Conservation (phyloP, 2,113 vertebrate species). For the Echinops telfairi region DNA sequence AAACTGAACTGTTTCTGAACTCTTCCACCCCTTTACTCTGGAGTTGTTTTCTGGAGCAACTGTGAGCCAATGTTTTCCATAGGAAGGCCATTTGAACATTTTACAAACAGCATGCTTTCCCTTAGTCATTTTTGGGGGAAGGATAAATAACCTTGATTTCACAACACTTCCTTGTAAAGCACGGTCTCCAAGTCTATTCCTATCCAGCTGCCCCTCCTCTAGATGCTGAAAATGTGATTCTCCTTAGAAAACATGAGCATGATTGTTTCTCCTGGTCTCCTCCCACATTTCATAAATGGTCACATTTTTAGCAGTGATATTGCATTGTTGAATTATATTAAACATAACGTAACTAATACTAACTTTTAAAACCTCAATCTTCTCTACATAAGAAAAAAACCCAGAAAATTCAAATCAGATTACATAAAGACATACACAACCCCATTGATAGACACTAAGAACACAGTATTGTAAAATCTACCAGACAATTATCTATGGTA, state of each 20-base stretch:
- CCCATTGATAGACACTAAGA: no score
- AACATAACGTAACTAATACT: neutral
- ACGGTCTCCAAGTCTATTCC: neutral
- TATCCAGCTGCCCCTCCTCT: neutral
- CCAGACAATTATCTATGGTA: no score
- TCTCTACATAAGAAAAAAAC: no score
- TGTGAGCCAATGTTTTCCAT: neutral
- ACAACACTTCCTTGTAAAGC: neutral
- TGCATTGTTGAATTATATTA: neutral
- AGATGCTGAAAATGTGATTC: neutral
- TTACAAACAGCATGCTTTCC: neutral
- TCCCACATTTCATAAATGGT: slow-evolving; percentile 27
- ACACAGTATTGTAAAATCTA: no score
- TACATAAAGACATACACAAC: no score
- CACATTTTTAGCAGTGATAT: neutral
- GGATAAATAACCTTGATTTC: slow-evolving; percentile 25
- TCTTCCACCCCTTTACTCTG: neutral
- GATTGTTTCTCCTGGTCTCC: neutral
- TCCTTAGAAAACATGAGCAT: neutral
- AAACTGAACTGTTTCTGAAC: neutral
- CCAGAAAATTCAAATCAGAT: no score
- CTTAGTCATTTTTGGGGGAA: neutral
- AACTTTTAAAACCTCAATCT: neutral
- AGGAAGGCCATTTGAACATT: neutral
- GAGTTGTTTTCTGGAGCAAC: neutral